phyloP scores from a whole-genome alignment of 2,797 vertebrate genomes.

The Cetoscarus ocellatus region DNA sequence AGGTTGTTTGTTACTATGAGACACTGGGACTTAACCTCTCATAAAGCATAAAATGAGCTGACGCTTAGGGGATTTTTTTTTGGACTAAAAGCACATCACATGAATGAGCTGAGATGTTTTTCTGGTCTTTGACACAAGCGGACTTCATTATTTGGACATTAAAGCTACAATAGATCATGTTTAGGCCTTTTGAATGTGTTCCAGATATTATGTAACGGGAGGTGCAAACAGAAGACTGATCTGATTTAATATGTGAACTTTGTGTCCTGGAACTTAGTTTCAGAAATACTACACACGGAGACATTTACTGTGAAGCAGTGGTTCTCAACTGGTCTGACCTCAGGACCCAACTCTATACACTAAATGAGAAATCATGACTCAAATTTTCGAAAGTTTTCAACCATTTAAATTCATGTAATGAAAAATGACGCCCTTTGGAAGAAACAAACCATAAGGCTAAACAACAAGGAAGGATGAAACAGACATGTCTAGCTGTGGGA shows the following conservation, averaged over 20 bases:
- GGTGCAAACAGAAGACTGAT: conserved; percentile 44
- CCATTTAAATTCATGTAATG: too few relatives aligned
- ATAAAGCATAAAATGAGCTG: conserved; percentile 15
- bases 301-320: conserved; percentile 33
- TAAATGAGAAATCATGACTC: too few relatives aligned
- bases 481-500: too few relatives aligned
- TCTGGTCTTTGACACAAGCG: conserved; percentile 25
- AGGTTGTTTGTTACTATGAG: conserved; percentile 57
- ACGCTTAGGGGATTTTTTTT: conserved; percentile 15
- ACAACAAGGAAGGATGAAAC: too few relatives aligned
- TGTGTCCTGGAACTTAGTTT: conserved; percentile 23
- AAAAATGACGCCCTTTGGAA: too few relatives aligned
- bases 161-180: conserved; percentile 14
- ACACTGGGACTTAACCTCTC: conserved; percentile 28
- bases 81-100: conserved; percentile 14
- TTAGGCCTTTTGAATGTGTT: conserved; percentile 19
- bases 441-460: too few relatives aligned
- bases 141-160: conserved; percentile 44
- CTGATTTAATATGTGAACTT: conserved; percentile 23
- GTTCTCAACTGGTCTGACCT: too few relatives aligned
- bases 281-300: conserved; percentile 40
- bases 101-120: conserved; percentile 16
- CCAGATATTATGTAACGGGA: conserved; percentile 23
- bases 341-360: too few relatives aligned
- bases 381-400: too few relatives aligned